A percentile compares a stretch with the other conserved stretches of the same genome.
Evolutionary conservation across 2,113 vertebrate genomes (phyloP).

Genomic region (Platichthys flesus): DNA sequence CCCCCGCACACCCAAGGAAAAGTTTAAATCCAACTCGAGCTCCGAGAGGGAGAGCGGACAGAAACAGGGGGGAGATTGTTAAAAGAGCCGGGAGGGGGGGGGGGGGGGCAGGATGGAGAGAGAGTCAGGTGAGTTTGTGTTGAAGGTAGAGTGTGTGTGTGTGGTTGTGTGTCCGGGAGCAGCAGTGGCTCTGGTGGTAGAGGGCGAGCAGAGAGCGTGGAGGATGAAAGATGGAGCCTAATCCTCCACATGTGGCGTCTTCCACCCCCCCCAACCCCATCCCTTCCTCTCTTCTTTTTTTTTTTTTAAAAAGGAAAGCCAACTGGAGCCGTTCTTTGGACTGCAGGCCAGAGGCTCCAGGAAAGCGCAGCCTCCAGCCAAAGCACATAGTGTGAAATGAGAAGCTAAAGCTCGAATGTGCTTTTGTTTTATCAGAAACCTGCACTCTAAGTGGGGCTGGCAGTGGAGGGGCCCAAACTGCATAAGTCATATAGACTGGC

Average conservation of each 20-base stretch:
- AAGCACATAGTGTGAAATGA: constrained; percentile 90
- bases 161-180: constrained; percentile 57
- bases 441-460: constrained; percentile 88
- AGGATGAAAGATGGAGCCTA: constrained; percentile 86
- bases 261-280: neutral
- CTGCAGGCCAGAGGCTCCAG: constrained; percentile 84
- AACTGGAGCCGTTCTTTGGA: constrained; percentile 86
- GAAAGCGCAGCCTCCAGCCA: constrained; percentile 84
- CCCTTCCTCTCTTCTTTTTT: neutral
- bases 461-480: constrained; percentile 82
- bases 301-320: constrained; percentile 81
- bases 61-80: constrained; percentile 38
- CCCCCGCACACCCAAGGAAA: constrained; percentile 54
- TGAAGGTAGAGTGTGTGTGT: constrained; percentile 43
- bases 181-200: constrained; percentile 69
- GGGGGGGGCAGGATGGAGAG: neutral
- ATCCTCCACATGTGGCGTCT: constrained; percentile 86
- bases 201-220: constrained; percentile 80
- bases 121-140: constrained; percentile 66
- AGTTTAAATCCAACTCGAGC: constrained; percentile 66
- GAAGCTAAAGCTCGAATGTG: constrained; percentile 87
- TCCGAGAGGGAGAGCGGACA: constrained; percentile 13
- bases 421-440: constrained; percentile 90
- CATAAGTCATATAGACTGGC: constrained; percentile 87
- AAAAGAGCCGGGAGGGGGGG: constrained; percentile 31